Base-by-base conservation (phyloP, 2,113 vertebrate genomes). In the Calyptommatus sinebrachiatus region DNA sequence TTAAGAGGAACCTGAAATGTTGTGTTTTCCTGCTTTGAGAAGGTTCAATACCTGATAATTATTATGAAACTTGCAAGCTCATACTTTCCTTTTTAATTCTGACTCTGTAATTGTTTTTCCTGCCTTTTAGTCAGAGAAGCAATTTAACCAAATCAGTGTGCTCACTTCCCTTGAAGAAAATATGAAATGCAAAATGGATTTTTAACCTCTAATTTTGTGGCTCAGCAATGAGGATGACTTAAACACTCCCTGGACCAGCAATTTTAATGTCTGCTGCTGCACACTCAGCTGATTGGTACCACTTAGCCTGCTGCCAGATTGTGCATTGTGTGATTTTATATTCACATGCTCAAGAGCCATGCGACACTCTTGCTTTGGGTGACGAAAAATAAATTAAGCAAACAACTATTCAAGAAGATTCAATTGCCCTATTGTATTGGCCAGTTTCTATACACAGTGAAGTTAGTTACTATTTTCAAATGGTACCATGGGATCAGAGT, bases 341-440 rank as follows among this genome's bases (percentile, higher is more conserved):
- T 57, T 60, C 0, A 0, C 31, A 0, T 29, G 46, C 71, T 85
- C 69, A 77, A 69, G 65, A 81, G 5, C 66, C 61, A 67, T 0
- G 0, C 22, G 62, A 62, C 29, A n/a, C 24, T 3, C 68, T 89
- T 79, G 78, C n/a, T 75, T 85, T 78, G 76, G 60, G 22, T 72
- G 69, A 50, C 0, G 7, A 12, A 69, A 66, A 29, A 69, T 72
- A 82, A 69, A 69, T 60, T 69, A 57, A 90, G 87, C 70, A 83
- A 72, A 83, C 84, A 45, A 76, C 63, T 70, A 67, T 83, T 87
- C 69, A 86, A 85, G 75, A 57, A 80, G 61, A 9, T 31, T 89
- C 79, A 85, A 79, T 83, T 28, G 26, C 0, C 0, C 77, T 80
- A 46, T 50, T 79, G 84, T 90, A 68, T 67, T 53, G 14, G 85